Conservation (phyloP, 2,797 vertebrate genomes). For the Phaenicophaeus curvirostris region DNA sequence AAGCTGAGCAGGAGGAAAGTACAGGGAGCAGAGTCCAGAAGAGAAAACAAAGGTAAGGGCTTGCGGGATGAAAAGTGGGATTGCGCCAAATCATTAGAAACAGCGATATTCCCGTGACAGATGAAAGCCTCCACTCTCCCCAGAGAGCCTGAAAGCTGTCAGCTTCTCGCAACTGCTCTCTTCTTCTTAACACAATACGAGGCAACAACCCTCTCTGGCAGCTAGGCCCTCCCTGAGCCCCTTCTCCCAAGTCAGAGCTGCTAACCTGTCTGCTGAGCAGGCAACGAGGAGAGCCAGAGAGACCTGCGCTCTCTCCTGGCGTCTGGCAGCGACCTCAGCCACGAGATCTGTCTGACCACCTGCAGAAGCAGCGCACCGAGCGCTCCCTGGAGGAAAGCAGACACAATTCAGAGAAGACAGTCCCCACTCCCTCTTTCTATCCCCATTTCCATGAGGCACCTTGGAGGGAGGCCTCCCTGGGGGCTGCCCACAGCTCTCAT, state of each 20-base stretch:
- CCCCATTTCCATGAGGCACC: accelerated
- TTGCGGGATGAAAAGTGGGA: background rate
- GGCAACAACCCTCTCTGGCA: background rate
- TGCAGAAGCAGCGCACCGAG: slow-evolving; percentile 53
- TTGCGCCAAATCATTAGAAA: background rate
- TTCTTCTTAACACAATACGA: accelerated
- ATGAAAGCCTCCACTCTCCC: background rate
- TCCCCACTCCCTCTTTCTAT: background rate
- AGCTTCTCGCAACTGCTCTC: background rate
- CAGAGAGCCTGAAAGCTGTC: background rate
- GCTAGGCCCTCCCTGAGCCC: background rate
- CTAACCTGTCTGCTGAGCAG: slow-evolving; percentile 21
- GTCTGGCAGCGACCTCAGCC: slow-evolving; percentile 39
- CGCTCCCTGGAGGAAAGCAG: background rate
- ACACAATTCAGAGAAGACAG: background rate
- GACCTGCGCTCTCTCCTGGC: background rate
- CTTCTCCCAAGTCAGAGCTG: background rate
- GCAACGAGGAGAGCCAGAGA: background rate
- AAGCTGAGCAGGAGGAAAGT: background rate
- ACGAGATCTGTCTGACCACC: slow-evolving; percentile 16
- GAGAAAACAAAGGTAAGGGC: background rate
- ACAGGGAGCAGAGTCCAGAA: background rate
- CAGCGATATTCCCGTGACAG: background rate
- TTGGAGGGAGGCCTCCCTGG: too few relatives aligned
- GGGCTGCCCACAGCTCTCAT: background rate